Conservation (phyloP, 2,888 invertebrate species). For the Neoscelio sp. region DNA sequence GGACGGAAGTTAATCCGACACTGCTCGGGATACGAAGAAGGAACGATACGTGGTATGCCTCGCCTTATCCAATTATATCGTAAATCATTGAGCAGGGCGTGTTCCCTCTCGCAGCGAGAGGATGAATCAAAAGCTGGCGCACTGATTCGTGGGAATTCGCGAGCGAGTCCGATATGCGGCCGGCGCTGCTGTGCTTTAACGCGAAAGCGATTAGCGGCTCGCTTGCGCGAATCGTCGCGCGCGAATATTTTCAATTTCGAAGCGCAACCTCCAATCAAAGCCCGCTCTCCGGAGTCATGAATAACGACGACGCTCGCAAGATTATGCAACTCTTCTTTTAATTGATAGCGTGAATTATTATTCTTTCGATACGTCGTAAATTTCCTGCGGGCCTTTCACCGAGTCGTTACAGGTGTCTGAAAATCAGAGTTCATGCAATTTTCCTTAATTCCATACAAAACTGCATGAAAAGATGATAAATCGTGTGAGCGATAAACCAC, state of each 20-base stretch:
- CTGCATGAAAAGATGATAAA: too few species aligned
- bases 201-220: conserved; percentile 36
- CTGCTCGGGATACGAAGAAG: conserved; percentile 1
- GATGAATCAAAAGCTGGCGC: conserved; percentile 66
- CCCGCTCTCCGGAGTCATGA: not conserved
- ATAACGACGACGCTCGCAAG: conserved; percentile 12
- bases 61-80: conserved; percentile 70
- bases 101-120: conserved; percentile 58
- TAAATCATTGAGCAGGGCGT: conserved; percentile 70
- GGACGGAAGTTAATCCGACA: not conserved
- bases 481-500: too few species aligned
- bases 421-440: conserved; percentile 2
- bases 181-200: not conserved
- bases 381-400: conserved; percentile 13
- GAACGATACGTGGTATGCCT: conserved; percentile 47
- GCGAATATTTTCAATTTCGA: conserved; percentile 47
- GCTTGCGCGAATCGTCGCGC: too few species aligned
- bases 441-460: too few species aligned
- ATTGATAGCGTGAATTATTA: conserved; percentile 40
- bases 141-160: conserved; percentile 67
- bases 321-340: conserved; percentile 53
- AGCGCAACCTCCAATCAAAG: not conserved
- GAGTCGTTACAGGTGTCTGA: not conserved
- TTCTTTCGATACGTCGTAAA: conserved; percentile 15
- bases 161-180: conserved; percentile 27